phyloP scores from a whole-genome alignment of 2,888 invertebrate species.

The Allygus modestus region DNA sequence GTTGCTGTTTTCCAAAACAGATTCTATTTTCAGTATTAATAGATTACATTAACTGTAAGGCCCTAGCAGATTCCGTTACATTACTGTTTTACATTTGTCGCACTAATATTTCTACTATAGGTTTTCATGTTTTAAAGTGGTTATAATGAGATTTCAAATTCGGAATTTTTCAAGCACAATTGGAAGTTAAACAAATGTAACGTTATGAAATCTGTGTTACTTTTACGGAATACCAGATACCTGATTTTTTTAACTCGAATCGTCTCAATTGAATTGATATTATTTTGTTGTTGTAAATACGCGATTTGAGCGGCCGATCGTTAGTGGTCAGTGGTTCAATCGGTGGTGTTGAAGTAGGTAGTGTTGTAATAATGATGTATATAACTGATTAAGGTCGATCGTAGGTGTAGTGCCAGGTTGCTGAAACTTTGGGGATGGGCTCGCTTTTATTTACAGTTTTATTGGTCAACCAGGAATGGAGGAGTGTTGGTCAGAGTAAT shows the following conservation, averaged over 20 bases:
- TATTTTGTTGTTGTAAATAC: slow-evolving; percentile 25
- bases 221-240: not conserved
- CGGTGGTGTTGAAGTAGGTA: slow-evolving; percentile 29
- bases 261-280: not conserved
- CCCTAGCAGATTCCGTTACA: too few relatives aligned
- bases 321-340: not conserved
- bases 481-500: not conserved
- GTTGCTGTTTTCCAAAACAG: not conserved
- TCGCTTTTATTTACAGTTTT: slow-evolving; percentile 36
- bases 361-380: slow-evolving; percentile 38
- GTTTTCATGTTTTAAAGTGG: too few relatives aligned
- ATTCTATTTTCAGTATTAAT: not conserved
- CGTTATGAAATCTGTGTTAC: too few relatives aligned
- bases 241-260: not conserved
- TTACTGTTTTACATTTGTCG: too few relatives aligned
- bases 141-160: too few relatives aligned
- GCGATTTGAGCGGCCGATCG: not conserved
- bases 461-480: slow-evolving; percentile 7
- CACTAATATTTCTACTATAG: too few relatives aligned
- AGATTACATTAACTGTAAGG: too few relatives aligned
- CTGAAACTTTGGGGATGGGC: slow-evolving; percentile 54
- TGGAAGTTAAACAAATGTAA: too few relatives aligned
- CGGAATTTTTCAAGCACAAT: too few relatives aligned
- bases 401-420: slow-evolving; percentile 49
- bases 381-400: slow-evolving; percentile 44